These are phyloP conservation scores for Madoqua kirkii DNA, from an alignment of 2,113 vertebrate genomes.

Conservation along the genomic window DNA sequence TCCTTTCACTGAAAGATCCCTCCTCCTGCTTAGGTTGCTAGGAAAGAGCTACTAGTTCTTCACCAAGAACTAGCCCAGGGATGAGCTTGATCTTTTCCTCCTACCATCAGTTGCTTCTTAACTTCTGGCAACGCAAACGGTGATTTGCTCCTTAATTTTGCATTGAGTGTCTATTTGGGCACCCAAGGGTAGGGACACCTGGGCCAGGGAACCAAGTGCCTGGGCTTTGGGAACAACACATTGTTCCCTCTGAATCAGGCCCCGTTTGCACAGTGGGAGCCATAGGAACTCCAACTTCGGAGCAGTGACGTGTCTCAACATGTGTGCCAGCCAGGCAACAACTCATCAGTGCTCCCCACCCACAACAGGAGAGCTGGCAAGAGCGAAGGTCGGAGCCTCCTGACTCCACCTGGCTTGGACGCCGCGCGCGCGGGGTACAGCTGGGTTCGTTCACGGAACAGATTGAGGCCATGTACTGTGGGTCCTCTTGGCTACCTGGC, in stretches of 20 bases:
- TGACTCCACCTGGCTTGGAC: background rate
- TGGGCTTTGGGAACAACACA: background rate
- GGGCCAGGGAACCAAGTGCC: background rate
- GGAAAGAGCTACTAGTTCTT: background rate
- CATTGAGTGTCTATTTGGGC: background rate
- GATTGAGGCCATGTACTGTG: background rate
- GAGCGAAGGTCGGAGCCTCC: background rate
- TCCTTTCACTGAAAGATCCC: background rate
- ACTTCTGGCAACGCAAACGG: background rate
- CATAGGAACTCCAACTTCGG: background rate
- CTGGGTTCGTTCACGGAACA: background rate
- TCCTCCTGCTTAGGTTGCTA: background rate
- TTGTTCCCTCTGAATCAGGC: background rate
- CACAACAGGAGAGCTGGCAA: background rate
- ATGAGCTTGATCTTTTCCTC: background rate
- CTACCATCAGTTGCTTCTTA: background rate
- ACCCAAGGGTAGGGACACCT: background rate
- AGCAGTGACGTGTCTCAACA: no score
- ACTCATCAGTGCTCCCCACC: background rate
- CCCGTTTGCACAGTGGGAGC: fast-evolving
- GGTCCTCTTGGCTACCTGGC: background rate
- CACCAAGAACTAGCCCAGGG: background rate
- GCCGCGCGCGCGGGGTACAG: background rate
- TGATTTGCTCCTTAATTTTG: background rate
- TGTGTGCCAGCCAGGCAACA: background rate